phyloP scores from a whole-genome alignment of 1,140 invertebrate genomes.

The Lordiphosa collinella region DNA sequence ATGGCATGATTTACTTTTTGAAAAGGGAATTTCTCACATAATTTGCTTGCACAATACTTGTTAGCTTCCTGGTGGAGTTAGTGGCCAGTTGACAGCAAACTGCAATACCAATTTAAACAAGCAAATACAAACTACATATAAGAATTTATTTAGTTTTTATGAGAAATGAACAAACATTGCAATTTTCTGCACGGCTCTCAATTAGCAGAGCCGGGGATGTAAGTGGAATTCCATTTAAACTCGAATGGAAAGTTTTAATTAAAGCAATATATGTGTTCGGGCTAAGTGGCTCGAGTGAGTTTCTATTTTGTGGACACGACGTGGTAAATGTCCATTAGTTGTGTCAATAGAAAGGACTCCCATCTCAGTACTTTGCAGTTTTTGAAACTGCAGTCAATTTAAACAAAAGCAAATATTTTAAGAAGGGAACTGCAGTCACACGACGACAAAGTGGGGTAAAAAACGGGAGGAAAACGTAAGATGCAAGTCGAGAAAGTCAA shows the following conservation, averaged over 20 bases:
- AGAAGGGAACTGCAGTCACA: too few species aligned
- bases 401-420: not conserved
- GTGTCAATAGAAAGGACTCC: slow-evolving; percentile 12
- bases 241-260: slow-evolving; percentile 32
- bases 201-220: not conserved
- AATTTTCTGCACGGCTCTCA: slow-evolving; percentile 4
- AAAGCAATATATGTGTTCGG: slow-evolving; percentile 10
- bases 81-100: slow-evolving; percentile 1
- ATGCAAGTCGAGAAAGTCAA: too few species aligned
- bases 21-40: slow-evolving; percentile 22
- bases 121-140: not conserved
- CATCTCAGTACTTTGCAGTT: not conserved
- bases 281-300: not conserved
- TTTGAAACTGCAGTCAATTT: slow-evolving; percentile 3
- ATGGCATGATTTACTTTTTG: slow-evolving; percentile 17
- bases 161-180: not conserved
- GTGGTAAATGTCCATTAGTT: slow-evolving; percentile 35
- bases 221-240: not conserved
- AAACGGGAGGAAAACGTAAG: too few species aligned
- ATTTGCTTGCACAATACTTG: slow-evolving; percentile 24
- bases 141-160: not conserved
- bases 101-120: not conserved
- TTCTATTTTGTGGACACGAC: slow-evolving; percentile 5
- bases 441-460: too few species aligned
- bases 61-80: not conserved